phyloP scores from a whole-genome alignment of 2,888 invertebrate genomes.

The Physocephala rufipes region DNA sequence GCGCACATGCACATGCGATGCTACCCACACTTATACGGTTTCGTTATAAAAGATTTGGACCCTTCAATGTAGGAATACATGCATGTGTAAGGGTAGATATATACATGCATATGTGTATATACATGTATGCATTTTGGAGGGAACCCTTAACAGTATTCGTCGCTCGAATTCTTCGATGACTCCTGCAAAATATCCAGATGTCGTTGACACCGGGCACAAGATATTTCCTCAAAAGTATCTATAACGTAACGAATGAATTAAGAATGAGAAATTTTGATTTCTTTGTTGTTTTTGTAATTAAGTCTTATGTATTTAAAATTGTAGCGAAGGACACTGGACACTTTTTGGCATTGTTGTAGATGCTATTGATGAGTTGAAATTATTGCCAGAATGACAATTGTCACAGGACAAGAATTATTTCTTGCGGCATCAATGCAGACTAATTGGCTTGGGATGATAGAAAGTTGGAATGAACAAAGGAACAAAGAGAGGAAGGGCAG shows the following conservation, averaged over 20 bases:
- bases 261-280: conserved; percentile 15
- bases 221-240: neutral
- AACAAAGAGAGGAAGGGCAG: neutral
- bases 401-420: no score
- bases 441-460: conserved; percentile 6
- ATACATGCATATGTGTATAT: neutral
- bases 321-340: neutral
- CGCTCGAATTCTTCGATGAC: conserved; percentile 8
- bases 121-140: conserved; percentile 17
- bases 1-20: neutral
- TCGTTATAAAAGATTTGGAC: neutral
- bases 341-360: neutral
- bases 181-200: conserved; percentile 44
- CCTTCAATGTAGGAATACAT: neutral
- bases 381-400: neutral
- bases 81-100: no score
- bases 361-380: neutral
- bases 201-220: conserved; percentile 41
- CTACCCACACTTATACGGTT: neutral
- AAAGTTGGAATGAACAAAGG: neutral
- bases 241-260: conserved; percentile 11
- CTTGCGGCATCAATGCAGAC: conserved; percentile 1
- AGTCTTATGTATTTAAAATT: conserved; percentile 7
- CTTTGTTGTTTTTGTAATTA: conserved; percentile 5
- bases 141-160: conserved; percentile 7